A percentile compares a stretch with the other conserved stretches of the same genome.
phyloP scores from a whole-genome alignment of 2,113 vertebrate species.

The Spilogale gracilis region DNA sequence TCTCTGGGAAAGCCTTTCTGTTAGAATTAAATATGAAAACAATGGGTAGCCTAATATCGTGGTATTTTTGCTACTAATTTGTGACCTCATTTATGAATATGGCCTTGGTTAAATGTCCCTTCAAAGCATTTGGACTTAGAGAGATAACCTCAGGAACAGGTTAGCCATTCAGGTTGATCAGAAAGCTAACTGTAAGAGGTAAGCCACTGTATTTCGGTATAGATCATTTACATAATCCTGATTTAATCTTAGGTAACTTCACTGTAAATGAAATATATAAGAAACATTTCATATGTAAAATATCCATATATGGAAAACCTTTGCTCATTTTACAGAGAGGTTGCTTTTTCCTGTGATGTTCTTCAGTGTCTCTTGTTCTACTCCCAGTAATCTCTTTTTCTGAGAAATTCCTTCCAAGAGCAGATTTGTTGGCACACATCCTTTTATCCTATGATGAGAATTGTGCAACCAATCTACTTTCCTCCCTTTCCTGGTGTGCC shows the following conservation, averaged over 20 bases:
- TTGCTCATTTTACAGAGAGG: background rate
- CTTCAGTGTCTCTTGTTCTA: background rate
- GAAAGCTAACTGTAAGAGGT: background rate
- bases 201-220: background rate
- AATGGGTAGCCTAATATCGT: background rate
- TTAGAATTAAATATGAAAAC: background rate
- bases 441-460: background rate
- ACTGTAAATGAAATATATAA: background rate
- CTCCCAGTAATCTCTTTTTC: background rate
- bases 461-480: background rate
- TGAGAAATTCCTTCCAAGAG: constrained; percentile 32
- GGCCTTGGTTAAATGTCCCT: background rate
- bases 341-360: background rate
- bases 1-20: background rate
- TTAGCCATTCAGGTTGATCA: background rate
- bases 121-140: background rate
- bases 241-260: background rate
- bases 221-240: background rate
- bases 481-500: background rate
- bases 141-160: background rate
- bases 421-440: background rate
- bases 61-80: background rate
- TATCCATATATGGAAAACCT: background rate
- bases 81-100: background rate
- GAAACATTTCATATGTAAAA: constrained; percentile 8